These are phyloP conservation scores for Glyptemys insculpta DNA, from an alignment of 2,797 vertebrate species.

Conservation along the genomic window DNA sequence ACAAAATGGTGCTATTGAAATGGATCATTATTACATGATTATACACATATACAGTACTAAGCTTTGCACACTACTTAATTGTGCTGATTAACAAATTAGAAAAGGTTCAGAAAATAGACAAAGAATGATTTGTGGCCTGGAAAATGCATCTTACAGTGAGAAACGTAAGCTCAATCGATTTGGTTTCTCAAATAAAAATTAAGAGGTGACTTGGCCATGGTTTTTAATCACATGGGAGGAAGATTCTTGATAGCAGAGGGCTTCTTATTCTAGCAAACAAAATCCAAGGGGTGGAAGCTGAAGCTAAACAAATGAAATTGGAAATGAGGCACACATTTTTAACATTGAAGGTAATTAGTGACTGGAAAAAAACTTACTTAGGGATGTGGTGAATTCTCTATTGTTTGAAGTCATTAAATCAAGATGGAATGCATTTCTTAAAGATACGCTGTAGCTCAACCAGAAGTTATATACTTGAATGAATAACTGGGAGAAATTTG, in stretches of 20 bases:
- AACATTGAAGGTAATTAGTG: neutral
- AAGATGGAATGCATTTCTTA: neutral
- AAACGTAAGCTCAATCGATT: neutral
- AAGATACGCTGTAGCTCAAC: neutral
- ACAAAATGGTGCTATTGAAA: neutral
- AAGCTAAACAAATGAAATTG: neutral
- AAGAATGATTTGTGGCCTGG: neutral
- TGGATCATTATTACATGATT: neutral
- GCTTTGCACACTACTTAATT: neutral
- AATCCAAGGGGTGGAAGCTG: neutral
- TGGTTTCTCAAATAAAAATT: neutral
- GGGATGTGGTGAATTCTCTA: neutral
- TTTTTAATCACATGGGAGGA: fast-evolving
- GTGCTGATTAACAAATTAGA: neutral
- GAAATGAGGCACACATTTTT: neutral
- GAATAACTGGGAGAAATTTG: neutral
- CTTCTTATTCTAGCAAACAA: neutral
- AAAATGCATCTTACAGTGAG: neutral
- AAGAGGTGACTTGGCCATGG: neutral
- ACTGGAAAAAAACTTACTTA: neutral
- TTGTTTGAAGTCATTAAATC: neutral
- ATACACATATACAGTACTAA: neutral
- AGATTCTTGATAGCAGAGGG: neutral
- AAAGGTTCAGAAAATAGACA: neutral
- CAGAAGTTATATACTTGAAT: neutral